Conservation (phyloP, 2,797 vertebrate genomes). For the Silurus aristotelis region DNA sequence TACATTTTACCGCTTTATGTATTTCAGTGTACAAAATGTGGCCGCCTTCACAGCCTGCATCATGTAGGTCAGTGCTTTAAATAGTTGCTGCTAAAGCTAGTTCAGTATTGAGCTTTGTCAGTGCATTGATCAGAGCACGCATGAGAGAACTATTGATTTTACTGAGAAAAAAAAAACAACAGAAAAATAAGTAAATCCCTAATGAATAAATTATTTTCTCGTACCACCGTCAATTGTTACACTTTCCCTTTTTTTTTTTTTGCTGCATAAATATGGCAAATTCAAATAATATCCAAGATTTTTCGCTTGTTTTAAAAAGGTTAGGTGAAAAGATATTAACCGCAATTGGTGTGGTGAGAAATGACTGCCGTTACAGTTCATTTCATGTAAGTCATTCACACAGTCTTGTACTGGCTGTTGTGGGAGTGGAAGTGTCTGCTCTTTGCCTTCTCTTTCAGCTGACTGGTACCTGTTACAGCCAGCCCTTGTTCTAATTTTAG, state of each 20-base stretch:
- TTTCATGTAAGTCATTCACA: neutral
- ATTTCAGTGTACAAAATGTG: conserved; percentile 22
- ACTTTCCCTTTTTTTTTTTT: neutral
- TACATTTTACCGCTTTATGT: neutral
- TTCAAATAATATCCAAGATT: neutral
- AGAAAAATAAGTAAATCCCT: neutral
- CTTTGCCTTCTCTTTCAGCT: conserved; percentile 51
- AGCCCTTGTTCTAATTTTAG: conserved; percentile 71
- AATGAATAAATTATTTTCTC: neutral
- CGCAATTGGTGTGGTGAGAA: neutral
- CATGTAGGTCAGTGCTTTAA: conserved; percentile 60
- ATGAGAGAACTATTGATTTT: conserved; percentile 52
- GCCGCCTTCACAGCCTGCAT: conserved; percentile 17
- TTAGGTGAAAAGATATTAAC: neutral
- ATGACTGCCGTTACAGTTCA: conserved; percentile 8
- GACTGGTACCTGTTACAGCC: conserved; percentile 25
- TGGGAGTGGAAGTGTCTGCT: conserved; percentile 29
- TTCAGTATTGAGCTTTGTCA: conserved; percentile 45
- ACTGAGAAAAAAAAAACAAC: neutral
- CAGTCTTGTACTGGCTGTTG: neutral
- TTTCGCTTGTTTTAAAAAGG: conserved; percentile 1
- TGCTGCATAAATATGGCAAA: neutral
- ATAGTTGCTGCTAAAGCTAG: conserved; percentile 48
- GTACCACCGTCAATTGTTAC: neutral
- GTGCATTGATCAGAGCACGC: conserved; percentile 38